A percentile compares a stretch with the other conserved stretches of the same genome.
These are phyloP conservation scores for Sclerurus mexicanus DNA, from an alignment of 2,113 vertebrate species.

Conservation along the genomic window DNA sequence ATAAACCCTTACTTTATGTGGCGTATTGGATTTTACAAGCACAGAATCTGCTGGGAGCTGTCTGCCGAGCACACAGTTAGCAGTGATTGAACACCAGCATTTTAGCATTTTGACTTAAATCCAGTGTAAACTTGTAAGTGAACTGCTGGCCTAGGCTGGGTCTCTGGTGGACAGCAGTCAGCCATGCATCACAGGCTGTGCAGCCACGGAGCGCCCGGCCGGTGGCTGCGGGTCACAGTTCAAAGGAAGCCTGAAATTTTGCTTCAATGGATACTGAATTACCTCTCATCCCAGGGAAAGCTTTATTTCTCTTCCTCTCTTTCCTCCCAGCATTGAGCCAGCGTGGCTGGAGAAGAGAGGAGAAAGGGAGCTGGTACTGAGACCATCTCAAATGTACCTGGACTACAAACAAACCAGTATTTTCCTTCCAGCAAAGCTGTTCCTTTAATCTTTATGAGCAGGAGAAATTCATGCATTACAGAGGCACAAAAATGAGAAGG, in stretches of 20 bases:
- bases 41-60: slow-evolving; percentile 46
- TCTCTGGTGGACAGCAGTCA: slow-evolving; percentile 43
- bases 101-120: slow-evolving; percentile 65
- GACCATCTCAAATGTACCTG: background rate
- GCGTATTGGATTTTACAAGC: slow-evolving; percentile 54
- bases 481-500: slow-evolving; percentile 33
- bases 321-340: background rate
- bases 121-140: slow-evolving; percentile 53
- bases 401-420: slow-evolving; percentile 38
- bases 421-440: slow-evolving; percentile 42
- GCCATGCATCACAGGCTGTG: background rate
- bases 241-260: slow-evolving; percentile 52
- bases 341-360: background rate
- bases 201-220: background rate
- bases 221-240: background rate
- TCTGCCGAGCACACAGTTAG: slow-evolving; percentile 31
- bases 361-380: background rate
- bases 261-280: background rate
- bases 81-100: slow-evolving; percentile 51
- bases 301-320: background rate
- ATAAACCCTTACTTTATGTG: slow-evolving; percentile 4
- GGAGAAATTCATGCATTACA: slow-evolving; percentile 40
- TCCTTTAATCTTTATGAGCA: slow-evolving; percentile 50
- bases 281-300: slow-evolving; percentile 4
- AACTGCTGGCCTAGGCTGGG: slow-evolving; percentile 42